Evolutionary conservation across 1,140 invertebrate genomes (phyloP).

Genomic region (Parasteatoda tepidariorum): DNA sequence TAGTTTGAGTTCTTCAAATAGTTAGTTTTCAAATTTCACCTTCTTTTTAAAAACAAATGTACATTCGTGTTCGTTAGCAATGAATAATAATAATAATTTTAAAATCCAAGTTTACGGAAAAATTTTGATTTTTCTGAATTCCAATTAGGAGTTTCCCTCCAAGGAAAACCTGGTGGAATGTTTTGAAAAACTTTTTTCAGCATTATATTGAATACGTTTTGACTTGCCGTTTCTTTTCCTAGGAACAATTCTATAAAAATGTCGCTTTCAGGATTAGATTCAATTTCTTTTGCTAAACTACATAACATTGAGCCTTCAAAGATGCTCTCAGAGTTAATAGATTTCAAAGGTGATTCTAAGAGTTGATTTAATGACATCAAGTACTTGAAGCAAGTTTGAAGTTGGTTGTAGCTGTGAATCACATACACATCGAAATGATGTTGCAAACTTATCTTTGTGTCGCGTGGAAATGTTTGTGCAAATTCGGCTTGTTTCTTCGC

Average conservation of each 20-base stretch:
- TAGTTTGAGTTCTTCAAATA: too few relatives aligned
- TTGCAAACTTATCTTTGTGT: slow-evolving; percentile 14
- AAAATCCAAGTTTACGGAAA: too few relatives aligned
- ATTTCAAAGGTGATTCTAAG: slow-evolving; percentile 14
- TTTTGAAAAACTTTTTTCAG: background rate
- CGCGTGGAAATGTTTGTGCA: slow-evolving; percentile 15
- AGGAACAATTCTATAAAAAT: slow-evolving; percentile 40
- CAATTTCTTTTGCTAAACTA: slow-evolving; percentile 48
- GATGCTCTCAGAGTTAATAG: background rate
- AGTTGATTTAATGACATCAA: slow-evolving; percentile 26
- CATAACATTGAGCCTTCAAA: slow-evolving; percentile 45
- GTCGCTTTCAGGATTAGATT: background rate
- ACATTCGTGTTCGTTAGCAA: too few relatives aligned
- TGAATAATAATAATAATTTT: too few relatives aligned
- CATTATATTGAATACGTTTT: background rate
- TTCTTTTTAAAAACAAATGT: too few relatives aligned
- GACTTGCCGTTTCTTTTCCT: background rate
- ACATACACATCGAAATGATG: slow-evolving; percentile 6
- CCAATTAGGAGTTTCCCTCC: background rate
- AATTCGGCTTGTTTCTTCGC: background rate
- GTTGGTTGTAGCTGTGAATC: slow-evolving; percentile 44
- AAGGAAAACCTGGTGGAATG: background rate
- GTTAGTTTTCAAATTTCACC: too few relatives aligned
- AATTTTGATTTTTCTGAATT: too few relatives aligned
- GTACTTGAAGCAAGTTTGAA: slow-evolving; percentile 39